phyloP scores from a whole-genome alignment of 2,797 vertebrate species.

The Catharus ustulatus region DNA sequence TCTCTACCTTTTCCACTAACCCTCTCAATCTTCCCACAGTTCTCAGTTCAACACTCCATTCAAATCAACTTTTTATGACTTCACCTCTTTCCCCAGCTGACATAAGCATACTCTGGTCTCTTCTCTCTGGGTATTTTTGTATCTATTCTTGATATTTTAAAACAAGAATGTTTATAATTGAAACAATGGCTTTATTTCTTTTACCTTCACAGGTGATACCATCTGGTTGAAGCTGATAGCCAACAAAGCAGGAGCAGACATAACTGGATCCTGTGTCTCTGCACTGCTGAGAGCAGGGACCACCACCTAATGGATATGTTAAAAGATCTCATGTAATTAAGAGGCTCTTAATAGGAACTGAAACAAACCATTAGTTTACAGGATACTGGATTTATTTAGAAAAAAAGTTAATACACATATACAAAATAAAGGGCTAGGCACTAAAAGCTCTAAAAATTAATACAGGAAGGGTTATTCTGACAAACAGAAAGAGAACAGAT shows the following conservation, averaged over 20 bases:
- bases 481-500: not conserved
- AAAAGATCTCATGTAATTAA: not conserved
- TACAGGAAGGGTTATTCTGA: not conserved
- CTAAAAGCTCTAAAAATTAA: not conserved
- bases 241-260: slow-evolving; percentile 86
- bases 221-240: slow-evolving; percentile 89
- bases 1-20: not conserved
- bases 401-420: not conserved
- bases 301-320: slow-evolving; percentile 76
- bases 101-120: not conserved
- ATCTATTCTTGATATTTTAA: not conserved
- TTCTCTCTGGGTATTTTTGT: not conserved
- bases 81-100: not conserved
- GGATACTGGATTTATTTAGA: not conserved
- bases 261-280: slow-evolving; percentile 79
- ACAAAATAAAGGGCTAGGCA: not conserved
- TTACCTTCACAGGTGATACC: slow-evolving; percentile 90
- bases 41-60: not conserved
- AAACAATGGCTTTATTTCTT: not conserved
- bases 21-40: not conserved
- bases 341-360: not conserved
- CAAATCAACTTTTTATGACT: not conserved
- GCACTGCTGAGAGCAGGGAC: slow-evolving; percentile 88
- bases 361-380: not conserved
- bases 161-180: not conserved